Conservation (phyloP, 2,888 invertebrate species). For the Zele albiditarsus region DNA sequence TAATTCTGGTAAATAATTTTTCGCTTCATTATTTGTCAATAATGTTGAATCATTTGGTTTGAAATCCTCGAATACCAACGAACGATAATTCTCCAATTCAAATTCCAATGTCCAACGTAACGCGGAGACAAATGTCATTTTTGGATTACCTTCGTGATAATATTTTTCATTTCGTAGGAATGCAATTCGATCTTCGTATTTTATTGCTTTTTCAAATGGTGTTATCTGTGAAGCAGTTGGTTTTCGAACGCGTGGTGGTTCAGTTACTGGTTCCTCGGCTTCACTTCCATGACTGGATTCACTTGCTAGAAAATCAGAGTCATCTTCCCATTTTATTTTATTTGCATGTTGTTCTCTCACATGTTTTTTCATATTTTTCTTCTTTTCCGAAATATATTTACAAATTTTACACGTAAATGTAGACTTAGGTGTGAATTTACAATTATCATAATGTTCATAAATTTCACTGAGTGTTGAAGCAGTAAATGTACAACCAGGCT, state of each 20-base stretch:
- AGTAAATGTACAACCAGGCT: slow-evolving; percentile 62
- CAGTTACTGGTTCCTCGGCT: background rate
- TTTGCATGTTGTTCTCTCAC: slow-evolving; percentile 58
- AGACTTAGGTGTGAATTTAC: slow-evolving; percentile 59
- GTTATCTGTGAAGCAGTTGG: background rate
- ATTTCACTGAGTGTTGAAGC: slow-evolving; percentile 59
- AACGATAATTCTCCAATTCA: slow-evolving; percentile 61
- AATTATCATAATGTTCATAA: slow-evolving; percentile 61
- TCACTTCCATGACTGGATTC: slow-evolving; percentile 16
- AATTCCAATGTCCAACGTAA: slow-evolving; percentile 67
- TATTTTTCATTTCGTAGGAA: slow-evolving; percentile 9
- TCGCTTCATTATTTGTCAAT: slow-evolving; percentile 69
- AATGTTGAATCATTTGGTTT: slow-evolving; percentile 65
- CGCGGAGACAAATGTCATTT: slow-evolving; percentile 51
- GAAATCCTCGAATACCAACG: slow-evolving; percentile 72
- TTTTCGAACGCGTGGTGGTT: background rate
- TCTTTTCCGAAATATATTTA: slow-evolving; percentile 53
- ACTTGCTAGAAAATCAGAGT: slow-evolving; percentile 49
- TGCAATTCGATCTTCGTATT: background rate
- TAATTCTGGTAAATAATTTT: slow-evolving; percentile 75
- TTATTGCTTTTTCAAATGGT: background rate
- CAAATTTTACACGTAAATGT: slow-evolving; percentile 67
- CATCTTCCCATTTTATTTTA: slow-evolving; percentile 42
- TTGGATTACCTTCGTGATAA: background rate
- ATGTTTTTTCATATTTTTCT: slow-evolving; percentile 61